phyloP scores from a whole-genome alignment of 2,113 vertebrate genomes.

The Oryzias woworae region DNA sequence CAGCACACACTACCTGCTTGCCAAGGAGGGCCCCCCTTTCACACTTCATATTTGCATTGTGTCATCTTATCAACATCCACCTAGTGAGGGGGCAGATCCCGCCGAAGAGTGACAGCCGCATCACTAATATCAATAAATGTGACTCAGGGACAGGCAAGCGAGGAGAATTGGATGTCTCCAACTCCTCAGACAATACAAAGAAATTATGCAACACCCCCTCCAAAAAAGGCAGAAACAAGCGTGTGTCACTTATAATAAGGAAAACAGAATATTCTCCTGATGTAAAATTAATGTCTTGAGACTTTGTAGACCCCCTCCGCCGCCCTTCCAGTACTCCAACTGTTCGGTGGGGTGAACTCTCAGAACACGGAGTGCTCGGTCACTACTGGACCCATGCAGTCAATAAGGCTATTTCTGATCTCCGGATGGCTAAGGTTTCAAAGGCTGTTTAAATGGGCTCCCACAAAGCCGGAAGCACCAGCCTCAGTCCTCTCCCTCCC shows the following conservation, averaged over 20 bases:
- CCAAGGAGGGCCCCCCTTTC: constrained; percentile 54
- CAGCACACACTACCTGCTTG: constrained; percentile 63
- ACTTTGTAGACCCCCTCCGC: constrained; percentile 36
- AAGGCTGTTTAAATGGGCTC: constrained; percentile 76
- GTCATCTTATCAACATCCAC: constrained; percentile 72
- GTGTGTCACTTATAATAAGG: constrained; percentile 40
- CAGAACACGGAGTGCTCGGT: constrained; percentile 63
- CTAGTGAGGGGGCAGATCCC: constrained; percentile 60
- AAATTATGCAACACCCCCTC: constrained; percentile 25
- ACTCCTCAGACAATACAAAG: constrained; percentile 17
- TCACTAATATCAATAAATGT: constrained; percentile 63
- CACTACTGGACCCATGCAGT: constrained; percentile 71
- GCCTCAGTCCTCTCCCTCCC: constrained; percentile 62
- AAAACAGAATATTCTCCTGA: constrained; percentile 49
- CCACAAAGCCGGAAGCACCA: constrained; percentile 73
- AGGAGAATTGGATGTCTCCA: constrained; percentile 22
- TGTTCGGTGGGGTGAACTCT: constrained; percentile 59
- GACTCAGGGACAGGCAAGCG: constrained; percentile 25
- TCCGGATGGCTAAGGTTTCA: constrained; percentile 80
- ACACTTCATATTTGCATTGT: constrained; percentile 69
- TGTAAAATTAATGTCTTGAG: constrained; percentile 60
- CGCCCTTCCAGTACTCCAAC: background rate
- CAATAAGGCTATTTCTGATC: constrained; percentile 78
- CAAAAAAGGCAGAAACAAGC: constrained; percentile 8
- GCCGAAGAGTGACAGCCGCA: constrained; percentile 57